Percentiles rank a stretch among this genome's conserved stretches.
These are phyloP conservation scores for Batillaria attramentaria DNA, from an alignment of 1,140 invertebrate species.

Conservation along the genomic window DNA sequence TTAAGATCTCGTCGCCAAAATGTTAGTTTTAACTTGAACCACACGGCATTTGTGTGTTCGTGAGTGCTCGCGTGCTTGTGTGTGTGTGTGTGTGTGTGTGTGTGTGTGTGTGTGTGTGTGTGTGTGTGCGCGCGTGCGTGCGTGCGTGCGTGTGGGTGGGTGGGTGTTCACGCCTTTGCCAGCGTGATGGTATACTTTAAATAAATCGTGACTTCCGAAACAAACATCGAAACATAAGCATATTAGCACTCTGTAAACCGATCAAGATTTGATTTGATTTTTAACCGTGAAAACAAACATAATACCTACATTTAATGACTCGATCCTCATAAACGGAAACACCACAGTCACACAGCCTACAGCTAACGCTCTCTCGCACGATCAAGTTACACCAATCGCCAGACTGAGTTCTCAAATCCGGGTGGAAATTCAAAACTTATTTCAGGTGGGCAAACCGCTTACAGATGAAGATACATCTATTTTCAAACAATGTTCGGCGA, in stretches of 20 bases:
- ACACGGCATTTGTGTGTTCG: neutral
- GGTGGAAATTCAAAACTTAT: neutral
- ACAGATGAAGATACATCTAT: neutral
- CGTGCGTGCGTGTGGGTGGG: neutral
- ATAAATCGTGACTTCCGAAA: no score
- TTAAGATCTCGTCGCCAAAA: no score
- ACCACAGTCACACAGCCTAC: neutral
- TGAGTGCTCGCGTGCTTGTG: neutral
- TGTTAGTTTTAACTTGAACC: no score
- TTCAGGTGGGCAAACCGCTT: neutral
- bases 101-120: neutral
- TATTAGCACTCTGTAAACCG: neutral
- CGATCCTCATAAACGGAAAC: neutral
- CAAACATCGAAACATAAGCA: neutral
- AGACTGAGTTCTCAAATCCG: neutral
- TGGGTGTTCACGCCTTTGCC: no score
- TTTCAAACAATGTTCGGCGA: neutral
- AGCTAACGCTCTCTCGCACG: no score
- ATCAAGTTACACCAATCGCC: no score
- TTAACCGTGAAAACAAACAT: neutral
- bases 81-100: neutral
- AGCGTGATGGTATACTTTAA: no score
- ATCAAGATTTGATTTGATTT: neutral
- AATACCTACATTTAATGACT: neutral
- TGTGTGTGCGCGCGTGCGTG: neutral